Evolutionary conservation across 1,140 invertebrate genomes (phyloP).

Genomic region (Anastatus disparis): DNA sequence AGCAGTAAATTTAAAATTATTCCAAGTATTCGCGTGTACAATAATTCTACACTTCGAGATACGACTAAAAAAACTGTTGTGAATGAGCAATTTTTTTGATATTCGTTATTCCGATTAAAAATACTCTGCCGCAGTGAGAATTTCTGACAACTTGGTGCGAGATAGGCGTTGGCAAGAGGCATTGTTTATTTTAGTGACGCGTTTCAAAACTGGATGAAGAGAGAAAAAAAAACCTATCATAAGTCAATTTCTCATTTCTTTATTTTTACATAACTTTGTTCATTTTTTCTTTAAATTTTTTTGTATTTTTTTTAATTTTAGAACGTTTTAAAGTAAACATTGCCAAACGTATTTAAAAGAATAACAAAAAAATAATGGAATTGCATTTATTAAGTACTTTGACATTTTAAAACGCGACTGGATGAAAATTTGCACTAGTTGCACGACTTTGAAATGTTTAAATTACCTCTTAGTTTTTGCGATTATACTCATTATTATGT

Average conservation of each 20-base stretch:
- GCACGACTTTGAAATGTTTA: not conserved
- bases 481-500: not conserved
- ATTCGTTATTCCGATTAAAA: slow-evolving; percentile 23
- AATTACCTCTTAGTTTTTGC: not conserved
- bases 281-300: too few species aligned
- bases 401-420: too few species aligned
- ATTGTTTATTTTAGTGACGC: slow-evolving; percentile 41
- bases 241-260: slow-evolving; percentile 27
- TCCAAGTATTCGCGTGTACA: too few species aligned
- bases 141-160: slow-evolving; percentile 5
- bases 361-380: too few species aligned
- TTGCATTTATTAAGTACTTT: too few species aligned
- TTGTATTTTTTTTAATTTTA: too few species aligned
- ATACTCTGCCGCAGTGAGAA: slow-evolving; percentile 12
- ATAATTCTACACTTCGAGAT: too few species aligned
- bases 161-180: slow-evolving; percentile 1
- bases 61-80: too few species aligned
- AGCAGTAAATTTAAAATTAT: too few species aligned
- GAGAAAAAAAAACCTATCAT: slow-evolving; percentile 44
- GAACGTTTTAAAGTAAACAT: too few species aligned
- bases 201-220: slow-evolving; percentile 19
- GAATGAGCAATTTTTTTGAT: slow-evolving; percentile 2
- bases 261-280: too few species aligned
- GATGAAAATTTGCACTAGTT: not conserved
- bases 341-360: too few species aligned